Evolutionary conservation across 2,797 vertebrate species (phyloP).

Genomic region (Varecia variegata): DNA sequence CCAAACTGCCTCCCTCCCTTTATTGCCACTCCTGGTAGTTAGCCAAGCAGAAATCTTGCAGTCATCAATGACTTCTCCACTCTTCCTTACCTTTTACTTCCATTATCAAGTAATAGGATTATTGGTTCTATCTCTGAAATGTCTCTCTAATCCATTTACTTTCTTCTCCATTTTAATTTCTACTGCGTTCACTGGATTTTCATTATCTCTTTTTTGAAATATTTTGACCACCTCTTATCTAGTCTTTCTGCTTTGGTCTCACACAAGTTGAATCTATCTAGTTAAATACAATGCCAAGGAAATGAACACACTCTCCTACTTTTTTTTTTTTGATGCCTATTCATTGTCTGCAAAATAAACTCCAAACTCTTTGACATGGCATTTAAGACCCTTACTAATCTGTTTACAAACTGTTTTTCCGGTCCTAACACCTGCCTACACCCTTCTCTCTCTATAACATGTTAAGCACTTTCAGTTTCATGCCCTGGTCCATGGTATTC

Average conservation of each 20-base stretch:
- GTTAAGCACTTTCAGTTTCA: background rate
- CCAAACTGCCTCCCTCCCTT: background rate
- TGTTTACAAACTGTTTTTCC: background rate
- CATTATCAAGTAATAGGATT: background rate
- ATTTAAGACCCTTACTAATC: background rate
- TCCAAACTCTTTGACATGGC: background rate
- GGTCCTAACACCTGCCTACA: background rate
- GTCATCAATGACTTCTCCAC: background rate
- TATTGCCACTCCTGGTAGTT: background rate
- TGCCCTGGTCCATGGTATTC: background rate
- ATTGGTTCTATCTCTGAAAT: background rate
- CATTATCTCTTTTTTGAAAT: background rate
- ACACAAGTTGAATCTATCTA: background rate
- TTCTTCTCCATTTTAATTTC: background rate
- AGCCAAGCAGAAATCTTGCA: background rate
- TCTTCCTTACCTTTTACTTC: background rate
- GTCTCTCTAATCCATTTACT: background rate
- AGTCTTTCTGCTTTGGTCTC: background rate
- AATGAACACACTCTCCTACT: background rate
- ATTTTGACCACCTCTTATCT: background rate
- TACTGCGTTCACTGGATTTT: background rate
- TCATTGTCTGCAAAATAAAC: slow-evolving; percentile 12
- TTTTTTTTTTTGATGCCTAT: background rate
- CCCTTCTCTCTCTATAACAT: background rate
- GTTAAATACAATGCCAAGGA: background rate